Base-by-base conservation (phyloP, 2,797 vertebrate species). In the Decapterus maruadsi region DNA sequence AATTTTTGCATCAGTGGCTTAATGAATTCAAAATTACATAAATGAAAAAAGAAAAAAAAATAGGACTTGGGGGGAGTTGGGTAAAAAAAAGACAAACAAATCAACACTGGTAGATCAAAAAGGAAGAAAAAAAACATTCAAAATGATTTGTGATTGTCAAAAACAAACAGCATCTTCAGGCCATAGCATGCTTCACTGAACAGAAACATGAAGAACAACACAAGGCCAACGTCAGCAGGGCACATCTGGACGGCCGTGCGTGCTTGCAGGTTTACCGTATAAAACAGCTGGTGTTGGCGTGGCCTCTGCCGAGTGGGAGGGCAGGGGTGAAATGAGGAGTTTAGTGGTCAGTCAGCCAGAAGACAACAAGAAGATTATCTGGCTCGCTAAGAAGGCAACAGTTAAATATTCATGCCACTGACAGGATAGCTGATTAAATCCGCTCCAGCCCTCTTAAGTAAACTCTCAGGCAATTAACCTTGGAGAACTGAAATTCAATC, bases 271-370 rank as follows among this genome's bases (percentile, higher is more conserved):
- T 97, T 99, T 99, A 99, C 98, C 98, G 95, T 97, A 92, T 94
- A 95, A 87, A 86, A 97, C 91, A 92, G 96, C 94, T 93, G 97
- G 97, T 92, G 96, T 95, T 89, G 97, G 96, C 80, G 96, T 95
- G 93, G 96, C 94, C 94, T 97, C 98, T 99, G 96, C 96, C 95
- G 94, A 94, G 90, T 94, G 83, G 95, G 94, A 95, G 95, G 91
- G 94, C 93, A 95, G 89, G 91, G 95, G 94, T 96, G 87, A 96
- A 95, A 95, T 91, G 89, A 36, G 57, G 75, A 83, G 76, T 95
- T 96, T 93, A 96, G 93, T 85, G 66, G 72, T 94, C 80, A 92
- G 87, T 89, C 72, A 91, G 31, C 82, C 78, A 80, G 67, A 77
- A 56, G 67, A 81, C 79, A 83, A 83, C 72, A 87, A 75, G 68